A percentile compares a stretch with the other conserved stretches of the same genome.
Evolutionary conservation across 2,888 invertebrate species (phyloP).

Genomic region (Chouioia cunea): DNA sequence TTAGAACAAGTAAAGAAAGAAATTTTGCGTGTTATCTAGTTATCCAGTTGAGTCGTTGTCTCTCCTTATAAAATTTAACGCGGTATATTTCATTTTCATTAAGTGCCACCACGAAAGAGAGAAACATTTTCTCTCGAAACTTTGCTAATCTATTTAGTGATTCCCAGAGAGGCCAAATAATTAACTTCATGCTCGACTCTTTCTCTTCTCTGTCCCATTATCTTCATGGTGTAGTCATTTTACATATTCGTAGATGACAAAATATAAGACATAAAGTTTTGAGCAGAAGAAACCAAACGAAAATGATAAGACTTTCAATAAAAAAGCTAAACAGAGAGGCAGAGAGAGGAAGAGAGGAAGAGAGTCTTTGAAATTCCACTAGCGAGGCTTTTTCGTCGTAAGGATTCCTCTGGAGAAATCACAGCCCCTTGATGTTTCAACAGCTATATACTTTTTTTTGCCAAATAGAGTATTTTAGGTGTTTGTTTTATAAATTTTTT

Average conservation of each 20-base stretch:
- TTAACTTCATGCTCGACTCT: conserved; percentile 33
- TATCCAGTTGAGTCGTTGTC: conserved; percentile 1
- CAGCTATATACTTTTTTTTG: too few relatives aligned
- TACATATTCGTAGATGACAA: conserved; percentile 15
- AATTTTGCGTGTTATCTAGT: conserved; percentile 13
- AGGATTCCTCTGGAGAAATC: too few relatives aligned
- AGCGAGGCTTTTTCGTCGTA: too few relatives aligned
- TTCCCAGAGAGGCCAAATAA: conserved; percentile 40
- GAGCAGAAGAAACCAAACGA: too few relatives aligned
- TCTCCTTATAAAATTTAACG: conserved; percentile 6
- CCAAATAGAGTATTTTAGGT: too few relatives aligned
- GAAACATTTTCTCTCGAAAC: conserved; percentile 36
- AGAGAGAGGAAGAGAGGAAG: too few relatives aligned
- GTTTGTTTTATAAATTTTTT: too few relatives aligned
- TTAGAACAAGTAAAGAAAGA: background rate
- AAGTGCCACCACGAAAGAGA: conserved; percentile 6
- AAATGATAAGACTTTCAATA: too few relatives aligned
- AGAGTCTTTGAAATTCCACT: too few relatives aligned
- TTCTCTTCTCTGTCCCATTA: background rate
- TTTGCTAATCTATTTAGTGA: conserved; percentile 41
- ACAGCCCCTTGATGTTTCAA: too few relatives aligned
- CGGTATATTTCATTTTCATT: conserved; percentile 39
- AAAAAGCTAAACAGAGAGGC: too few relatives aligned
- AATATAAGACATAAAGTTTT: background rate
- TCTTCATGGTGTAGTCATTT: background rate